Percentiles rank a stretch among this genome's conserved stretches.
Conservation (phyloP, 2,797 vertebrate genomes). For the Pangasius mekongensis region DNA sequence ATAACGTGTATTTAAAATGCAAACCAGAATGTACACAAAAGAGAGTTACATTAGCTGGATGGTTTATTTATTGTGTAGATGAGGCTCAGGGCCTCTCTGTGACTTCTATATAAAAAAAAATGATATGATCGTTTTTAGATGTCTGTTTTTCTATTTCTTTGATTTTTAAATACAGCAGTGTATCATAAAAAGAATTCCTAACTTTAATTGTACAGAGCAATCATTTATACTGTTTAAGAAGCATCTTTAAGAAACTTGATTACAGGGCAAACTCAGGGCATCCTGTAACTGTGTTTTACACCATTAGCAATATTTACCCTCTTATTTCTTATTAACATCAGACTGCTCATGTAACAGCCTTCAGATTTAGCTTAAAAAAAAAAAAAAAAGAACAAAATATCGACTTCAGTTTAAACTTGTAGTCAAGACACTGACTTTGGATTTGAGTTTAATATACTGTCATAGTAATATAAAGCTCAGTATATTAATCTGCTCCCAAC, state of each 20-base stretch:
- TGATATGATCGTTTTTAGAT: not conserved
- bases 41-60: not conserved
- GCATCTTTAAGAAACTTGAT: not conserved
- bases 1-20: not conserved
- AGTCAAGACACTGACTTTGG: not conserved
- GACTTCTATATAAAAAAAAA: not conserved
- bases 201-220: not conserved
- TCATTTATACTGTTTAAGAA: not conserved
- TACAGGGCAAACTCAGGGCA: not conserved
- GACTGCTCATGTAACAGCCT: not conserved
- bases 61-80: not conserved
- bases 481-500: not conserved
- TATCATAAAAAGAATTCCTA: not conserved
- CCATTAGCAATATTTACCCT: not conserved
- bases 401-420: not conserved
- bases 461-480: not conserved
- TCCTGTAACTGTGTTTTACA: not conserved
- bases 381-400: not conserved
- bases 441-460: not conserved
- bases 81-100: not conserved
- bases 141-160: slow-evolving; percentile 11
- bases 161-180: not conserved
- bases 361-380: not conserved
- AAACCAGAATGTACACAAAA: not conserved
- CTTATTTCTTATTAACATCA: not conserved